These are phyloP conservation scores for Papilio machaon DNA, from an alignment of 1,140 invertebrate species.

Conservation along the genomic window DNA sequence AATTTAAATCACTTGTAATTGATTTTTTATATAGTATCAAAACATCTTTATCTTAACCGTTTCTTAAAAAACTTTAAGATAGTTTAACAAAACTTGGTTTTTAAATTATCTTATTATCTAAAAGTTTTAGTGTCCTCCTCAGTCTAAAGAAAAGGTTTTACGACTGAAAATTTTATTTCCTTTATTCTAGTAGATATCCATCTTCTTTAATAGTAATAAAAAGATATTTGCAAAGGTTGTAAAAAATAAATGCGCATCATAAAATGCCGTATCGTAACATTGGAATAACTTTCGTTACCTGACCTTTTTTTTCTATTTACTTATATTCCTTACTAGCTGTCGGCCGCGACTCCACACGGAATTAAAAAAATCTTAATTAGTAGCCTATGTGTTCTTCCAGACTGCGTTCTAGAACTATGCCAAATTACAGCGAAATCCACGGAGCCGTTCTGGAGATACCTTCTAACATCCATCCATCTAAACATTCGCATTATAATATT, in stretches of 20 bases:
- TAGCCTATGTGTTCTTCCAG: no score
- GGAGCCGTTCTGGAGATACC: no score
- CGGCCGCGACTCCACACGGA: no score
- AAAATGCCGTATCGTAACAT: not conserved
- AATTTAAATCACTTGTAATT: no score
- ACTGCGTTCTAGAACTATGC: no score
- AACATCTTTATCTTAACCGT: no score
- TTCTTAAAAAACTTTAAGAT: no score
- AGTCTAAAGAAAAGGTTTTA: not conserved
- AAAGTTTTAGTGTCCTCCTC: not conserved
- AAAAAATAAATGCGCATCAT: conserved; percentile 14
- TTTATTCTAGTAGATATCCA: not conserved
- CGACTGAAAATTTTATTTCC: not conserved
- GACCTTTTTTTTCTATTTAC: not conserved
- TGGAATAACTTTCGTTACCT: not conserved
- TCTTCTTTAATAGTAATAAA: conserved; percentile 1
- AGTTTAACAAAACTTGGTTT: not conserved
- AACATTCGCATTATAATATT: no score
- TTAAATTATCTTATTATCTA: not conserved
- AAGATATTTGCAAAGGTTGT: conserved; percentile 18
- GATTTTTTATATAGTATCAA: no score
- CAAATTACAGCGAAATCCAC: no score
- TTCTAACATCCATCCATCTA: no score
- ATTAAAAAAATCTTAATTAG: no score
- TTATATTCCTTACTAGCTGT: not conserved